Evolutionary conservation across 2,888 invertebrate species (phyloP).

Genomic region (Polietes domitor): DNA sequence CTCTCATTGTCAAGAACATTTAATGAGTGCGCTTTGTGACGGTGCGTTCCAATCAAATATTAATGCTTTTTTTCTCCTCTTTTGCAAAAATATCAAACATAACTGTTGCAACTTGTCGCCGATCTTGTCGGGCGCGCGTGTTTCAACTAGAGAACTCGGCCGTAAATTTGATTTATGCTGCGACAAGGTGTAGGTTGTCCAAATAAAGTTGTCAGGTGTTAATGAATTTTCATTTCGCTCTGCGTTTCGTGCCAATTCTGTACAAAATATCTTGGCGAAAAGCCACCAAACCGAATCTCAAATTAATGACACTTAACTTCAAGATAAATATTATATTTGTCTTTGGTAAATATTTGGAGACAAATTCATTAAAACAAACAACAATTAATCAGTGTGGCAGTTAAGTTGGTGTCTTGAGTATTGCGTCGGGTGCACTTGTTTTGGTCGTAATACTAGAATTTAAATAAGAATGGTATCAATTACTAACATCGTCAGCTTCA

Average conservation of each 20-base stretch:
- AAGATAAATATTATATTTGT: slow-evolving; percentile 50
- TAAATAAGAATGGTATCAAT: no score
- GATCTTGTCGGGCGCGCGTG: slow-evolving; percentile 52
- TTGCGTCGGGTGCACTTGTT: background rate
- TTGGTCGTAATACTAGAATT: no score
- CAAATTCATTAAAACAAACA: slow-evolving; percentile 43
- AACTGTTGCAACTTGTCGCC: slow-evolving; percentile 42
- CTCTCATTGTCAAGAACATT: slow-evolving; percentile 65
- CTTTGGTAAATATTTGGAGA: slow-evolving; percentile 36
- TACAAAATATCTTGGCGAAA: background rate
- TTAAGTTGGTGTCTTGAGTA: slow-evolving; percentile 34
- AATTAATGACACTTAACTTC: slow-evolving; percentile 59
- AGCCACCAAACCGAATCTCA: slow-evolving; percentile 31
- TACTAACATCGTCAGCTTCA: no score
- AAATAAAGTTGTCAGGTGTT: slow-evolving; percentile 67
- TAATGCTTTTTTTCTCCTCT: slow-evolving; percentile 37
- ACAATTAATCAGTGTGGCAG: slow-evolving; percentile 57
- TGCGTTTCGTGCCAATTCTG: slow-evolving; percentile 27
- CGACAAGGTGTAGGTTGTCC: slow-evolving; percentile 66
- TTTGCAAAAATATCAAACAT: background rate
- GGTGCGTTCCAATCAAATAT: slow-evolving; percentile 54
- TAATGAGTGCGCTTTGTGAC: slow-evolving; percentile 34
- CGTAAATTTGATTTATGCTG: slow-evolving; percentile 62
- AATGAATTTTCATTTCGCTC: slow-evolving; percentile 53
- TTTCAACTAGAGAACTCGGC: slow-evolving; percentile 60